Percentiles rank a stretch among this genome's conserved stretches.
Evolutionary conservation across 2,113 vertebrate species (phyloP).

Genomic region (Oostethus manadensis): DNA sequence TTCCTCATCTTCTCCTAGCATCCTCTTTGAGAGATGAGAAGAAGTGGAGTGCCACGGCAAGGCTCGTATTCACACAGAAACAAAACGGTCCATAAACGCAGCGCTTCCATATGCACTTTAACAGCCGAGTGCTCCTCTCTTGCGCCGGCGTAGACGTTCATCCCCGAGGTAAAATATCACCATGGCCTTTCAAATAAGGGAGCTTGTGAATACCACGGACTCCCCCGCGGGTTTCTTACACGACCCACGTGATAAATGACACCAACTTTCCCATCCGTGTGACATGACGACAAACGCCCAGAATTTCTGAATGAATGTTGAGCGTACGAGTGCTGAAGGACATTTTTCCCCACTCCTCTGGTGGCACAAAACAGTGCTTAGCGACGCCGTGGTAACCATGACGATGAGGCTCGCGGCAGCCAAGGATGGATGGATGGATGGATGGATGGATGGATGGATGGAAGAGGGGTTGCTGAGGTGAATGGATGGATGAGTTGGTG

Average conservation of each 20-base stretch:
- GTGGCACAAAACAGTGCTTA: slow-evolving; percentile 31
- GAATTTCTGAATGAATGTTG: slow-evolving; percentile 31
- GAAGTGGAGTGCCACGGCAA: slow-evolving; percentile 13
- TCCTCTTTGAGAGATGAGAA: slow-evolving; percentile 30
- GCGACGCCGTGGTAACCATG: slow-evolving; percentile 58
- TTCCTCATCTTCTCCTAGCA: slow-evolving; percentile 37
- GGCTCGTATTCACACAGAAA: slow-evolving; percentile 3
- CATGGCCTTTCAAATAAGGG: slow-evolving; percentile 31
- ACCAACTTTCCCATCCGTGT: not conserved
- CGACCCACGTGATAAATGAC: slow-evolving; percentile 22
- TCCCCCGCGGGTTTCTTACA: slow-evolving; percentile 6
- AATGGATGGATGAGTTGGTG: slow-evolving; percentile 24
- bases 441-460: slow-evolving; percentile 22
- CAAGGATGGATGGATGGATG: slow-evolving; percentile 46
- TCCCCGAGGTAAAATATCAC: slow-evolving; percentile 19
- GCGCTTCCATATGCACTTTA: slow-evolving; percentile 14
- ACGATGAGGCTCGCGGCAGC: slow-evolving; percentile 46
- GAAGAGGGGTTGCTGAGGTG: slow-evolving; percentile 34
- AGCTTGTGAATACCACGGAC: slow-evolving; percentile 19
- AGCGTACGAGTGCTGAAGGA: slow-evolving; percentile 8
- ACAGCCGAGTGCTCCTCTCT: slow-evolving; percentile 11
- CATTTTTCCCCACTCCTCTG: slow-evolving; percentile 21
- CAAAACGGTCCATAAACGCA: not conserved
- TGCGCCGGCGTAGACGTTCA: not conserved
- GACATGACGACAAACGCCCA: not conserved